phyloP scores from a whole-genome alignment of 2,888 invertebrate species.

The Andrena trimmerana region DNA sequence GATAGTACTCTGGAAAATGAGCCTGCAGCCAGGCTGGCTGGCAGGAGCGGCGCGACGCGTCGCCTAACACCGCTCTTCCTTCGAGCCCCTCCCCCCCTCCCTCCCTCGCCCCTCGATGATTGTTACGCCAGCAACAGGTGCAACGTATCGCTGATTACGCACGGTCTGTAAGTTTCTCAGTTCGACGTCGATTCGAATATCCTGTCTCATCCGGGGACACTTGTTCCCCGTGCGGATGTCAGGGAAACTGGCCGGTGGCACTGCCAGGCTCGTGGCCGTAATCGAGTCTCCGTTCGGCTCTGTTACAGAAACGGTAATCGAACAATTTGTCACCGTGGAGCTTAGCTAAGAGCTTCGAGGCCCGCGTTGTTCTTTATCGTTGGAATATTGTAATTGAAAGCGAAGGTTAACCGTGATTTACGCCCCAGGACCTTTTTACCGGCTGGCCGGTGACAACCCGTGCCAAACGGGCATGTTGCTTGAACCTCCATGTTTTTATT shows the following conservation, averaged over 20 bases:
- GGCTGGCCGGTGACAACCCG: conserved; percentile 48
- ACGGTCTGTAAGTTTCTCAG: neutral
- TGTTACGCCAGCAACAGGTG: conserved; percentile 67
- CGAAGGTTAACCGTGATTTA: conserved; percentile 69
- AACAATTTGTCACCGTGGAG: too few species aligned
- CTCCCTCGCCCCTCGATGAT: conserved; percentile 21
- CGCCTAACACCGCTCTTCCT: neutral
- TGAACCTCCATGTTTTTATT: conserved; percentile 46
- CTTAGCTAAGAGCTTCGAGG: neutral
- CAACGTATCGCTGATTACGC: conserved; percentile 40
- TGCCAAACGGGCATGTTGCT: conserved; percentile 75
- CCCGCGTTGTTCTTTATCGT: neutral
- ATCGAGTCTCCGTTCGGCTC: too few species aligned
- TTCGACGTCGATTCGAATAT: neutral
- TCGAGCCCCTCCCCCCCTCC: neutral
- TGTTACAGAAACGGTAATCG: too few species aligned
- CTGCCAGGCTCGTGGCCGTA: neutral
- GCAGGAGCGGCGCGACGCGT: neutral
- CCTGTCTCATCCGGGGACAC: neutral
- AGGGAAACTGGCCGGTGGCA: neutral
- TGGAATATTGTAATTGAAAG: neutral
- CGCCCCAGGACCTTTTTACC: conserved; percentile 58
- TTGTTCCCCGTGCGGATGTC: neutral
- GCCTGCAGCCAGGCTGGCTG: neutral
- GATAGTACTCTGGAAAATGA: conserved; percentile 68